Base-by-base conservation (phyloP, 2,797 vertebrate species). In the Neopelma chrysocephalum region DNA sequence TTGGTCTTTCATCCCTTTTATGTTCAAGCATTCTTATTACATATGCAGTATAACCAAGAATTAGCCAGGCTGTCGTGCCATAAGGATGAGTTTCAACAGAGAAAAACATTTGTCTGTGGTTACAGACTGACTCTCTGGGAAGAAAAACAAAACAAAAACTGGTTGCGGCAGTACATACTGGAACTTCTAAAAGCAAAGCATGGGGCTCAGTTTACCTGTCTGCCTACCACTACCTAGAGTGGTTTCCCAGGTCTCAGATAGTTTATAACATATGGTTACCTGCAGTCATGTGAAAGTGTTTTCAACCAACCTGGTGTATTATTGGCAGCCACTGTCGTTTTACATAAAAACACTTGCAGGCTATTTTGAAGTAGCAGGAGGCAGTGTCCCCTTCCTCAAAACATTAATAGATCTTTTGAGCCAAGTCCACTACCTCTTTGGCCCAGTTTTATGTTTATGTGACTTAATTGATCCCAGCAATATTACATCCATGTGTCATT, bases 81-180 rank as follows among this genome's bases (percentile, higher is more conserved):
- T 94, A 84, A 84, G 68, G 90, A 73, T 94, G 96, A 96, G 94
- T 97, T 97, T 94, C 94, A 95, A 96, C 98, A 97, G 82, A 96
- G 97, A 94, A 96, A 97, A 97, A 97, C 97, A 93, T 96, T 97
- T 94, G 96, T 96, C 96, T 95, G 95, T 96, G 96, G 96, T 94
- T 97, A 94, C 92, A 97, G 96, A 97, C 96, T 89, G 95, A 92
- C 81, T 94, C 95, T 93, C 97, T 93, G 87, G 94, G 97, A 94
- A 96, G 83, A 96, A 84, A 94, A 95, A 7, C 88, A 93, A 94
- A 96, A 88, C 92, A 90, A 92, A 94, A 98, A 97, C 98, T 95
- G 93, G 94, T 97, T 94, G 96, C 0, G 96, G 81, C 96, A 95
- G 96, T 96, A 97, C 0, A 0, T 91, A 84, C 82, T 97, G 96